Base-by-base conservation (phyloP, 1,140 invertebrate genomes). In the Himalopsyche phryganea region DNA sequence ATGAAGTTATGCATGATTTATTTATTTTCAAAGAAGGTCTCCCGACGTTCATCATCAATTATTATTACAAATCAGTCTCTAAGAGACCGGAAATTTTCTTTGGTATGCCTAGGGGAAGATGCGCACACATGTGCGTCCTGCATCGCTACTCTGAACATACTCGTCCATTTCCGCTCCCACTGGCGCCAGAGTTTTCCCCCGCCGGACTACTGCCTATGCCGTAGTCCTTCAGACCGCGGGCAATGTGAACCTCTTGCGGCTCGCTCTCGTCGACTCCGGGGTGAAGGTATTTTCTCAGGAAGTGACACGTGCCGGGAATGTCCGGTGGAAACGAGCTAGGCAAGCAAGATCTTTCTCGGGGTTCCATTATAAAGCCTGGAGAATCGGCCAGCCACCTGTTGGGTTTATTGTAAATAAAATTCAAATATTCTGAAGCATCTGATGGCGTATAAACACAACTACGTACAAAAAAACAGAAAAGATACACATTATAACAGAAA, bases 301-400 rank as follows among this genome's bases (percentile, higher is more conserved):
- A 97, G 71, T 94, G 85, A 68, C 91, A 93, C 3, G 88, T 92
- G 38, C 89, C 91, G 20, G 83, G 79, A 45, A 86, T 84, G 66
- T 86, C 80, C 41, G 84, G 76, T 35, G 91, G 89, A 76, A 94
- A 94, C 53, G 90, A 92, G 67, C 87, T 88, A 0, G 93, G 93
- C 57, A 96, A 81, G 73, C 86, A 90, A 7, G 85, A 84, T 40
- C 85, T 82, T 61, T 86, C 81, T 53, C 93, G 80, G 7, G 85
- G 78, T 68, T 91, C 87, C 70, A 91, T 83, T 19, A 82, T 79
- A 70, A 95, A 96, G 46, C 90, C 89, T 9, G 85, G 81, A 60
- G 81, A 84, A 69, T 85, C 80, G 66, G 83, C 78, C 51, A 95
- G 77, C 74, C 87, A 85, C 58, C 92, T 94, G 75, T 17, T 45